Evolutionary conservation across 2,888 invertebrate genomes (phyloP), one percentile per base, ranked within the genome.

Genomic region (Fragum sueziense): DNA sequence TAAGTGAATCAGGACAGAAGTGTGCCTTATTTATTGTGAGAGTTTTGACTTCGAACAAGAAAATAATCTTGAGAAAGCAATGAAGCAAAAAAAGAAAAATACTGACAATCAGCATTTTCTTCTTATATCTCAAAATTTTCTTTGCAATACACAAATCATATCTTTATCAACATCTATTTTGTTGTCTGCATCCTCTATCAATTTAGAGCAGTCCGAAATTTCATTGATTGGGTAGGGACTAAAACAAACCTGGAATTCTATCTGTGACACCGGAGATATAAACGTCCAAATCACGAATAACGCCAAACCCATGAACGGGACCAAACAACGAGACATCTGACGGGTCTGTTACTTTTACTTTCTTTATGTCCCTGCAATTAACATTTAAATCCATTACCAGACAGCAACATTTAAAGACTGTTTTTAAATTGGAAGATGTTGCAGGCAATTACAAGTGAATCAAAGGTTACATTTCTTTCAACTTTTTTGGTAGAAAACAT

Each of bases 351-450:
- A 80, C 41, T 25, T 79, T 22, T 7, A 78, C 62, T 34, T 68
- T 74, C 22, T 71, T 76, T 3, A 84, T 61, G 29, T 69, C 52
- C 20, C 82, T 82, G 47, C 1, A 74, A 78, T 27, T n/a, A n/a
- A n/a, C n/a, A 41, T 17, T 6, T 25, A 22, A 57, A 57, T 14
- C 25, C 57, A 2, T 57, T 57, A 57, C 57, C 57, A 22, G 25
- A 57, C 25, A 1, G 11, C 57, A 57, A 57, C 17, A 47, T 57
- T 57, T n/a, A 22, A 22, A 11, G 57, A 2, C 25, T 9, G n/a
- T n/a, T 1, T 2, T 25, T 25, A 57, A 57, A 57, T 57, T 9
- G 57, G 25, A 57, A 9, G 4, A 2, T 2, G 20, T 57, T 57
- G 57, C 25, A 57, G 57, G 25, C 57, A 6, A 57, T 25, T 47